Base-by-base conservation (phyloP, 2,888 invertebrate species). In the Protophormia terraenovae region DNA sequence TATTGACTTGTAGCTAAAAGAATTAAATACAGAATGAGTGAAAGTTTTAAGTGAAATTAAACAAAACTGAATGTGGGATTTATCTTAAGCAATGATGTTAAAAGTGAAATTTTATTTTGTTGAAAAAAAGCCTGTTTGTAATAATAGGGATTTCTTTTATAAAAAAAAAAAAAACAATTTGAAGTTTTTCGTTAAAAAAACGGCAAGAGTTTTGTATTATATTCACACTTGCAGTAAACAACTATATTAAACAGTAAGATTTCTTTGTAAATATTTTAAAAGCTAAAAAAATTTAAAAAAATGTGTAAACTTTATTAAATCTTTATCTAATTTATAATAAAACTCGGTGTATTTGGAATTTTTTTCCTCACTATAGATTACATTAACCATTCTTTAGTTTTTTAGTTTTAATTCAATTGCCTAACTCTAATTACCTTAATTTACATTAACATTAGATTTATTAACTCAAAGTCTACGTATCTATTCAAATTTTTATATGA, bases 21-120 rank as follows among this genome's bases (percentile, higher is more conserved):
- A 66, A 47, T 58, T 32, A 29, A 29, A 29, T 47, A 35, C 19
- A 78, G 69, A 69, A 69, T 60, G 10, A 60, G 58, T 47, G 58
- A 78, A 78, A 78, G 77, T 78, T 78, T 60, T 55, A n/a, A 69
- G 60, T 47, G 69, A 78, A 78, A 78, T 53, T 10, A 50, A 32
- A 67, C 0, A n/a, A 14, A 2, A 0, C 24, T 41, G 10, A 22
- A 58, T 58, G 67, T 77, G 47, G 45, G 35, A 35, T 77, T 50
- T 72, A 8, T 73, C 29, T 16, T 29, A 16, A 47, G 29, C 4
- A 6, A 14, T 6, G 14, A 47, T 29, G 29, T n/a, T 4, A 72
- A 73, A 22, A 73, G 45, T 62, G 27, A 72, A 72, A 72, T 7
- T 58, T 27, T 55, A 6, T 27, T 58, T 16, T 1, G 16, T 7